Evolutionary conservation across 1,140 invertebrate genomes (phyloP).

Genomic region (Limonius californicus): DNA sequence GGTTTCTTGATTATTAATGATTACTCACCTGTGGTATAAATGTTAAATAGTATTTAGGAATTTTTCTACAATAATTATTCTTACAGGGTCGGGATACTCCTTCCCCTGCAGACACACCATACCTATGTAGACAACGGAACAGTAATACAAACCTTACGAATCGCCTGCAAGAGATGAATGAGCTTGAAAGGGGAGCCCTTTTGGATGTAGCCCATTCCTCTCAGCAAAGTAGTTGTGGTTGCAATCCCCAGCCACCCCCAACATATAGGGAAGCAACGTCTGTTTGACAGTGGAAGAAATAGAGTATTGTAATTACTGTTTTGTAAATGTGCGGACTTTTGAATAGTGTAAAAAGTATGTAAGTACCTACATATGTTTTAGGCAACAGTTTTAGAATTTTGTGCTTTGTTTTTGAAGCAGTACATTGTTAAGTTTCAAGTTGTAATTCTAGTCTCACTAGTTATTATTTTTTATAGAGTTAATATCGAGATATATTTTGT

Average conservation of each 20-base stretch:
- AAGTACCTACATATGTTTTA: too few species aligned
- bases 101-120: constrained; percentile 72
- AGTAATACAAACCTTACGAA: constrained; percentile 48
- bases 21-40: too few species aligned
- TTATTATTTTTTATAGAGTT: too few species aligned
- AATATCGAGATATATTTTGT: background rate
- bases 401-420: too few species aligned
- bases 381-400: too few species aligned
- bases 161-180: constrained; percentile 52
- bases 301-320: background rate
- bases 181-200: constrained; percentile 60
- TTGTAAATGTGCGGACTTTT: background rate
- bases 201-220: constrained; percentile 33
- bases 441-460: background rate
- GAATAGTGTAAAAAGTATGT: too few species aligned
- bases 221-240: background rate
- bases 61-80: too few species aligned
- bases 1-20: too few species aligned
- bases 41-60: too few species aligned
- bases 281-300: constrained; percentile 7
- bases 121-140: constrained; percentile 71
- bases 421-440: background rate
- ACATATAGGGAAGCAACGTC: background rate
- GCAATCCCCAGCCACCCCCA: background rate
- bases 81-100: constrained; percentile 71